Evolutionary conservation across 1,140 invertebrate genomes (phyloP).

Genomic region (Coelopa frigida): DNA sequence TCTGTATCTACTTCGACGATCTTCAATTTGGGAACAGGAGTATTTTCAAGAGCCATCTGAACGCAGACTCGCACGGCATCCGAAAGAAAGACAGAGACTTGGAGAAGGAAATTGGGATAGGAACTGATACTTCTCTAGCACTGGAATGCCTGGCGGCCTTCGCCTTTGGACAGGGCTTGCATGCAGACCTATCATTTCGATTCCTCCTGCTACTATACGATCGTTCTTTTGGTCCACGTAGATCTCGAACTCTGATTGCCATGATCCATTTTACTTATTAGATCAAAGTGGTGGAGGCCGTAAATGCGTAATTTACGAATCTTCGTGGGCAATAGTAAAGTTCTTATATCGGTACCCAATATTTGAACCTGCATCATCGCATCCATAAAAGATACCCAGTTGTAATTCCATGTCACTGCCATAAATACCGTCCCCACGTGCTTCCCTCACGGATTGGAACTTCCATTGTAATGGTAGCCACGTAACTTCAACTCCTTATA

Average conservation of each 20-base stretch:
- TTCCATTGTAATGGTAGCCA: conserved; percentile 76
- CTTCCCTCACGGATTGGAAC: conserved; percentile 34
- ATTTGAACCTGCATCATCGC: conserved; percentile 85
- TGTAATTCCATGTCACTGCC: conserved; percentile 63
- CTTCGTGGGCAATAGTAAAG: conserved; percentile 75
- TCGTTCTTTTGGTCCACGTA: conserved; percentile 28
- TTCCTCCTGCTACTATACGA: conserved; percentile 62
- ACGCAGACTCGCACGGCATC: conserved; percentile 40
- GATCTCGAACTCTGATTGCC: conserved; percentile 43
- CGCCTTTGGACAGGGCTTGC: conserved; percentile 69
- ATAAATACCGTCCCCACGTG: conserved; percentile 43
- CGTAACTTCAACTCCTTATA: conserved; percentile 87
- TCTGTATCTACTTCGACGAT: conserved; percentile 52
- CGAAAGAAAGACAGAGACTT: conserved; percentile 36
- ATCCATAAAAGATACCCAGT: conserved; percentile 91
- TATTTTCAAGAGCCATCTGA: conserved; percentile 76
- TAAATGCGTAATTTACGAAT: conserved; percentile 76
- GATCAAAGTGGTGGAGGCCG: conserved; percentile 56
- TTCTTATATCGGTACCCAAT: conserved; percentile 62
- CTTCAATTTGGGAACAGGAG: conserved; percentile 59
- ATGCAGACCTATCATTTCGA: conserved; percentile 75
- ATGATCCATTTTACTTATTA: conserved; percentile 37
- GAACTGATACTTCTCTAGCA: conserved; percentile 70
- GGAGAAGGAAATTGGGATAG: conserved; percentile 55
- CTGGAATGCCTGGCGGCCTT: conserved; percentile 55